These are phyloP conservation scores for Paedocypris sp. DNA, from an alignment of 2,113 vertebrate genomes.

Conservation along the genomic window DNA sequence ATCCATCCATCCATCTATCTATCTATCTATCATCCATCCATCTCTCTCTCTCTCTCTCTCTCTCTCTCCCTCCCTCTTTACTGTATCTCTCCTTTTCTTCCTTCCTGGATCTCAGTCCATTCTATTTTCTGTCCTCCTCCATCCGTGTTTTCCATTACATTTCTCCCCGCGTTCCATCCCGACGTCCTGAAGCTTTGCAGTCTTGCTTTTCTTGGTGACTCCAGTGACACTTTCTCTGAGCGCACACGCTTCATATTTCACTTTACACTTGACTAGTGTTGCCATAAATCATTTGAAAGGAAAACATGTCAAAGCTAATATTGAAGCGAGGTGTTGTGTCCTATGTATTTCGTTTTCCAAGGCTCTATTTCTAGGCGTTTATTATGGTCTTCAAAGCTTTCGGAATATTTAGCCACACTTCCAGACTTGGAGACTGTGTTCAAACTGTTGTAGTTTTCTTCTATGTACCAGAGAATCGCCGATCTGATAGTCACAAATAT, in stretches of 20 bases:
- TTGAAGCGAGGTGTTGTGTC: constrained; percentile 38
- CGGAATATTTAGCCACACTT: constrained; percentile 11
- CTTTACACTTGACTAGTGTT: constrained; percentile 35
- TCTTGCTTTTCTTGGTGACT: constrained; percentile 45
- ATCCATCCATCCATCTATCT: too few relatives aligned
- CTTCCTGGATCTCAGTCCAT: neutral
- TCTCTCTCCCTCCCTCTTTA: too few relatives aligned
- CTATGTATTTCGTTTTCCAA: constrained; percentile 23
- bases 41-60: too few relatives aligned
- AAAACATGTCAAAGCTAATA: constrained; percentile 57
- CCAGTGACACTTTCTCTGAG: constrained; percentile 46
- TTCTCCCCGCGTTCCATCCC: constrained; percentile 32
- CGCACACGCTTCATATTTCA: constrained; percentile 50
- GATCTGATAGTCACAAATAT: too few relatives aligned
- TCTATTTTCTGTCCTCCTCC: neutral
- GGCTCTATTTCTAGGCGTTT: constrained; percentile 22
- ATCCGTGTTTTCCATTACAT: constrained; percentile 14
- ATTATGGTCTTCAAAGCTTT: constrained; percentile 20
- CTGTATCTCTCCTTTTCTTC: neutral
- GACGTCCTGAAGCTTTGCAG: constrained; percentile 42
- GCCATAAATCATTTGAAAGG: constrained; percentile 55
- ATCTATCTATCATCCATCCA: too few relatives aligned
- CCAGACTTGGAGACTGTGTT: neutral
- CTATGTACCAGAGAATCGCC: too few relatives aligned
- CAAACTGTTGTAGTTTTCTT: too few relatives aligned